These are phyloP conservation scores for Julus scandinavius DNA, from an alignment of 2,888 invertebrate species.

Conservation along the genomic window DNA sequence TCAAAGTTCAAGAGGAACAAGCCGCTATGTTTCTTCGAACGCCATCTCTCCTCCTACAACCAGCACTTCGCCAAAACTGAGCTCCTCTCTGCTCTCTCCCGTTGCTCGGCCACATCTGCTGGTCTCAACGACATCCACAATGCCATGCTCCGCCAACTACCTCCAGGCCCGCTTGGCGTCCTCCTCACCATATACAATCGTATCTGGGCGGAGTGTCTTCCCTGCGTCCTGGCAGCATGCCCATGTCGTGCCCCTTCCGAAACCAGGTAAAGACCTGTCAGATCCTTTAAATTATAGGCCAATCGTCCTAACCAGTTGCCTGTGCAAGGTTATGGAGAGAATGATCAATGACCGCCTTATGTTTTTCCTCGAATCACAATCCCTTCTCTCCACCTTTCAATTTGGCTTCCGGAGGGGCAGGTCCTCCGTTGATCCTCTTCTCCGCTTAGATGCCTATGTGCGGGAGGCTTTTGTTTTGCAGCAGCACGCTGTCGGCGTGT, in stretches of 20 bases:
- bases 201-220: background rate
- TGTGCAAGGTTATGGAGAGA: slow-evolving; percentile 49
- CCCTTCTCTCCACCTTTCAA: background rate
- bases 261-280: slow-evolving; percentile 27
- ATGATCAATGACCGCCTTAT: slow-evolving; percentile 1
- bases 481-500: background rate
- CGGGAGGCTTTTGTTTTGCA: background rate
- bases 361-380: background rate
- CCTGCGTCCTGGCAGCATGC: slow-evolving; percentile 24
- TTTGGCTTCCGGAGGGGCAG: slow-evolving; percentile 37
- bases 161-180: too few relatives aligned
- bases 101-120: background rate
- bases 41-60: background rate
- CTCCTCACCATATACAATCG: background rate
- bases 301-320: slow-evolving; percentile 21
- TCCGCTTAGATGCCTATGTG: background rate
- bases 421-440: background rate
- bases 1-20: background rate
- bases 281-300: background rate
- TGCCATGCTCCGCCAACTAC: background rate
- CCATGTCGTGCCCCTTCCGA: background rate
- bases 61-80: background rate
- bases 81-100: background rate
- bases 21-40: background rate
- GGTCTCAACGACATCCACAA: background rate